phyloP scores from a whole-genome alignment of 2,888 invertebrate genomes.

The Hanleya hanleyi region DNA sequence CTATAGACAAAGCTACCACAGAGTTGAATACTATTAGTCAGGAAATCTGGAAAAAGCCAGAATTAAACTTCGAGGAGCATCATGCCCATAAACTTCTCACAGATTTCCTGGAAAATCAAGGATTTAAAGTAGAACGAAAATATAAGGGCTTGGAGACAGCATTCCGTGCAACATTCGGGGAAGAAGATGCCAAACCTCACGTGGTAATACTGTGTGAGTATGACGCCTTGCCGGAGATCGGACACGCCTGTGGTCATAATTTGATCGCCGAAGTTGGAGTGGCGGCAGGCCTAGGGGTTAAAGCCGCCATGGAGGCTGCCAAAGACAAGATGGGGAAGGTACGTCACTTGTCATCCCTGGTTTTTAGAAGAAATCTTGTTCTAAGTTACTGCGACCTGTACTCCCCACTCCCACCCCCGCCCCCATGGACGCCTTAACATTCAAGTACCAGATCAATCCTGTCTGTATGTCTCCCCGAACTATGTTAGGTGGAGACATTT shows the following conservation, averaged over 20 bases:
- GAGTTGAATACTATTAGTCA: constrained; percentile 52
- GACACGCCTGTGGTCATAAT: constrained; percentile 73
- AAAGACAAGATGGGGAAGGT: constrained; percentile 44
- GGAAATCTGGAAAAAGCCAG: constrained; percentile 68
- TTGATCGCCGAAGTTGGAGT: constrained; percentile 44
- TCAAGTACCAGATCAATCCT: too few relatives aligned
- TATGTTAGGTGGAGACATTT: too few relatives aligned
- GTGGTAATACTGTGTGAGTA: constrained; percentile 68
- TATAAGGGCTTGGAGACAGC: constrained; percentile 53
- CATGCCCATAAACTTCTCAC: constrained; percentile 62
- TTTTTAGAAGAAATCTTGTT: too few relatives aligned
- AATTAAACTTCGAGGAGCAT: constrained; percentile 61
- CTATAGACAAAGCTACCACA: constrained; percentile 40
- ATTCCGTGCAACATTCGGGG: constrained; percentile 49
- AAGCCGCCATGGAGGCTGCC: constrained; percentile 52
- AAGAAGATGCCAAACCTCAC: constrained; percentile 44
- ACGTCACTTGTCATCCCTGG: too few relatives aligned
- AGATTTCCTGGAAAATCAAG: constrained; percentile 51
- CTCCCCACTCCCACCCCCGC: too few relatives aligned
- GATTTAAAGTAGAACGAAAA: constrained; percentile 59
- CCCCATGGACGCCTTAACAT: too few relatives aligned
- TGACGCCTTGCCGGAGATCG: constrained; percentile 48
- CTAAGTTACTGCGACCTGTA: too few relatives aligned
- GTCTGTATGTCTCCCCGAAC: too few relatives aligned
- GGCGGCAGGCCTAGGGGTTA: constrained; percentile 63